Evolutionary conservation across 2,888 invertebrate species (phyloP), one percentile per base, ranked within the genome.

Genomic region (Axea sp.): DNA sequence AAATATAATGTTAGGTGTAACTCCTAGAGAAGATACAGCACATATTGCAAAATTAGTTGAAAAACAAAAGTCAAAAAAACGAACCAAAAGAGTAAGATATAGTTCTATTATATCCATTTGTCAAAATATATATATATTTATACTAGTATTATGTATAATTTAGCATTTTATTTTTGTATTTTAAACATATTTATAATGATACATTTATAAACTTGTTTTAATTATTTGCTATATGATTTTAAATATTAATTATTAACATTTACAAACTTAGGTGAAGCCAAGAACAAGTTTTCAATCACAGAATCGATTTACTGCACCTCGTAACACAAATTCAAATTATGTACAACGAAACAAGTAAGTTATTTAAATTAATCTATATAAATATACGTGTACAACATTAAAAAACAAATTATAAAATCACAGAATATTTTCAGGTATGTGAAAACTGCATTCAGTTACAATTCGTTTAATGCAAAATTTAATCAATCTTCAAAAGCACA

Each of bases 1-100:
- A 1, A 91, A 91, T 71, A 88, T 90, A 82, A 88, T 88, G 76
- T 90, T 92, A 9, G 90, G 91, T 79, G 91, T 91, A 0, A 88
- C 90, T 78, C 89, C 90, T 1, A 89, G 88, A n/a, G 89, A 90
- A 73, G 90, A 91, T 78, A 90, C 92, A 0, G 89, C 89, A 59
- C 92, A 93, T 80, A 90, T 93, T 76, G 88, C 90, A 0, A 77
- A 78, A 45, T 55, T 88, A 84, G 89, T 79, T 1, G 68, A 81
- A 1, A 82, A 78, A 26, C 89, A 89, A 65, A 89, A 87, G 71
- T 73, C 0, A 37, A 74, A 31, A 77, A 69, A 73, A 35, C 77
- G 75, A 22, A 30, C 77, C 0, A 59, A 59, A 30, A 59, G 37
- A 9, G 59, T 31, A 31, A 9, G 5, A 30, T 3, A 19, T 19